A percentile compares a stretch with the other conserved stretches of the same genome.
Evolutionary conservation across 1,140 invertebrate genomes (phyloP).

Genomic region (Neotoxoptera formosana): DNA sequence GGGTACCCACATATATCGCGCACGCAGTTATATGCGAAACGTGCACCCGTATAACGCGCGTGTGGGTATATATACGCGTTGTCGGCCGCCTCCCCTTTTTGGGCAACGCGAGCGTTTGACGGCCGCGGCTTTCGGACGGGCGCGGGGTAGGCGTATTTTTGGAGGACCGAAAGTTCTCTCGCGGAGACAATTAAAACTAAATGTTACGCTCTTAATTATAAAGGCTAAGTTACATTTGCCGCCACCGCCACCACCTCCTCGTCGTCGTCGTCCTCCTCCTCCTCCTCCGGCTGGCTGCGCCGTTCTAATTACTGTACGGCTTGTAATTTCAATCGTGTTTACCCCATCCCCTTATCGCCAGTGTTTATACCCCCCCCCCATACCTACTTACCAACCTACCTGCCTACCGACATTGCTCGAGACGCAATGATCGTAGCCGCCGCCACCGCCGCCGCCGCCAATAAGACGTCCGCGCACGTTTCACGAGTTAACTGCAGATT

Average conservation of each 20-base stretch:
- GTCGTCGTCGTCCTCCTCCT: background rate
- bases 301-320: conserved; percentile 50
- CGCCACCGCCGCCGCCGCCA: background rate
- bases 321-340: conserved; percentile 55
- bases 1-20: background rate
- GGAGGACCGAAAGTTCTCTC: conserved; percentile 38
- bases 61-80: background rate
- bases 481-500: conserved; percentile 39
- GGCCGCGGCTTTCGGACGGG: background rate
- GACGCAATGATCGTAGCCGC: background rate
- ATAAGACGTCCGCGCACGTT: conserved; percentile 23
- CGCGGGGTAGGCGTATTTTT: background rate
- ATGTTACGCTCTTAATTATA: conserved; percentile 57
- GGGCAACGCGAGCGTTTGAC: background rate
- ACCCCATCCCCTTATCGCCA: background rate
- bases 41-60: background rate
- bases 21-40: background rate
- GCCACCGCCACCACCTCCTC: background rate
- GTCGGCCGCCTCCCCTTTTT: background rate
- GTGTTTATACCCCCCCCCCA: background rate
- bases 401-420: background rate
- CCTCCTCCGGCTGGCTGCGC: background rate
- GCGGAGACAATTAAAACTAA: conserved; percentile 54
- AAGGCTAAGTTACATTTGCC: conserved; percentile 17
- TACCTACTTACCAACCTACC: background rate